Conservation (phyloP, 2,797 vertebrate species). For the Microctenopoma stevenorrisi region DNA sequence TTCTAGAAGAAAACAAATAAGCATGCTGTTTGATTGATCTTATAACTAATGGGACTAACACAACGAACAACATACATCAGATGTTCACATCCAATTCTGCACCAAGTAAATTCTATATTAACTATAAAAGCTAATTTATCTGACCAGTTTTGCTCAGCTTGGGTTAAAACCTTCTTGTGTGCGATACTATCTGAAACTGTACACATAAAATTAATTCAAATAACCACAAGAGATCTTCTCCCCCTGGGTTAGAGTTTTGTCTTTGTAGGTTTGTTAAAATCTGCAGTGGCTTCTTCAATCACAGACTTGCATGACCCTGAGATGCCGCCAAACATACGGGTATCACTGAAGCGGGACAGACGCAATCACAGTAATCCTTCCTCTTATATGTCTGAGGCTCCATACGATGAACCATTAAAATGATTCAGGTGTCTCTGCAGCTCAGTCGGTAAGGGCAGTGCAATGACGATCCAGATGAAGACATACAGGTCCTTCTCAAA, state of each 20-base stretch:
- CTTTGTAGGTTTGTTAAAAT: constrained; percentile 43
- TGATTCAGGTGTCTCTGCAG: constrained; percentile 66
- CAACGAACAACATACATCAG: background rate
- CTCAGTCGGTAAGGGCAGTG: constrained; percentile 52
- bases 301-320: constrained; percentile 39
- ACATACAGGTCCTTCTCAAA: constrained; percentile 5
- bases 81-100: background rate
- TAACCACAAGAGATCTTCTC: constrained; percentile 20
- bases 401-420: constrained; percentile 64
- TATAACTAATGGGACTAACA: no score
- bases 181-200: constrained; percentile 31
- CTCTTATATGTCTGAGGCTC: constrained; percentile 44
- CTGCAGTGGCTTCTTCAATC: constrained; percentile 35
- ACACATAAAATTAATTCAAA: constrained; percentile 25
- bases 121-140: constrained; percentile 3
- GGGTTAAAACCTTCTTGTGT: constrained; percentile 8
- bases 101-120: constrained; percentile 7
- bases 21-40: no score
- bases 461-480: constrained; percentile 61
- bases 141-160: background rate
- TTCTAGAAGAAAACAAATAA: no score
- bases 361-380: constrained; percentile 61
- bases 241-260: constrained; percentile 8
- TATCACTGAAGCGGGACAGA: constrained; percentile 57
- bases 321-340: constrained; percentile 50